phyloP scores from a whole-genome alignment of 2,113 vertebrate species.

The Pelvicachromis taeniatus region DNA sequence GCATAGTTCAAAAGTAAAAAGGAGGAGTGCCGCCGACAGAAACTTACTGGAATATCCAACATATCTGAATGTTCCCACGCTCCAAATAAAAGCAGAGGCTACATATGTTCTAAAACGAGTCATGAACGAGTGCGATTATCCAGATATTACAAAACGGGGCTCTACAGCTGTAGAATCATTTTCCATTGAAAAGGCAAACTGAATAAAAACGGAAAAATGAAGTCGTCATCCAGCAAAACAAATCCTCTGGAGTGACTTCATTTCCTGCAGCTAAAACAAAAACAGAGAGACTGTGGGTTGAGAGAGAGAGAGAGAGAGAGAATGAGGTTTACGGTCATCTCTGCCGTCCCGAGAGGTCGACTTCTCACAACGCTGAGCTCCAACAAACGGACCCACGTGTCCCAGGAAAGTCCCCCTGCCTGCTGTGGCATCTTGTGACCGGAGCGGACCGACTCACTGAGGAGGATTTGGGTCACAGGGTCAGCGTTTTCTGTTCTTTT shows the following conservation, averaged over 20 bases:
- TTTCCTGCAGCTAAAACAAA: background rate
- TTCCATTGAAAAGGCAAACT: background rate
- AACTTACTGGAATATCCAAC: background rate
- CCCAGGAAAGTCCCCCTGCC: constrained; percentile 10
- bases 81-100: background rate
- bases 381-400: background rate
- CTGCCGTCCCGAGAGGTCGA: background rate
- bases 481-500: background rate
- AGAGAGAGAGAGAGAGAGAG: background rate
- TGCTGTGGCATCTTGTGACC: background rate
- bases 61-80: background rate
- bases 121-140: background rate
- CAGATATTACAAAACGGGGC: background rate
- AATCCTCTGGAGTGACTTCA: background rate
- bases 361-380: background rate
- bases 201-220: background rate
- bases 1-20: accelerated
- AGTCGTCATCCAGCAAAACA: background rate
- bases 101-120: background rate
- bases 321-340: background rate
- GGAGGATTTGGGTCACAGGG: background rate
- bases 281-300: background rate
- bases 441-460: background rate
- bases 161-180: background rate
- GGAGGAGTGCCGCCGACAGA: background rate